Percentiles rank a stretch among this genome's conserved stretches.
These are phyloP conservation scores for Pterostichus niger DNA, from an alignment of 2,888 invertebrate species.

Conservation along the genomic window DNA sequence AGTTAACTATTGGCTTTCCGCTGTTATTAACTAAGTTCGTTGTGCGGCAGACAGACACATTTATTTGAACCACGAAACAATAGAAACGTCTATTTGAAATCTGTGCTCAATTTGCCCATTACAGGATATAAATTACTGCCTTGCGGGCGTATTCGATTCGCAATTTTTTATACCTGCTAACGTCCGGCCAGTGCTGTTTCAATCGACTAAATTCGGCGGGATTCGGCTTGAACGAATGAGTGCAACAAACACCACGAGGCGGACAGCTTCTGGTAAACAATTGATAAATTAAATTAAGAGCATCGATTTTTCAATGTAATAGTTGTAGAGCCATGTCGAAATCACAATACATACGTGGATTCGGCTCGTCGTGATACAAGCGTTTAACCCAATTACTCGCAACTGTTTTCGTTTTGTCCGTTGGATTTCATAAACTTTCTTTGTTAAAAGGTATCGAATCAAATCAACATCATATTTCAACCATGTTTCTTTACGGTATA, in stretches of 20 bases:
- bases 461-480: background rate
- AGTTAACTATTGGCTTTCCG: slow-evolving; percentile 64
- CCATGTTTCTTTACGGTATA: background rate
- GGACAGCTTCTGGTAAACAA: slow-evolving; percentile 57
- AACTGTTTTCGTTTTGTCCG: background rate
- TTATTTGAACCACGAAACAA: slow-evolving; percentile 66
- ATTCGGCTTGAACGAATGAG: slow-evolving; percentile 45
- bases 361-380: slow-evolving; percentile 15
- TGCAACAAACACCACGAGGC: slow-evolving; percentile 47
- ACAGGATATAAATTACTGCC: slow-evolving; percentile 67
- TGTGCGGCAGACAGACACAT: slow-evolving; percentile 62
- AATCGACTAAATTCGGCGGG: slow-evolving; percentile 36
- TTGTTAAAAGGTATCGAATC: background rate
- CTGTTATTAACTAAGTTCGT: slow-evolving; percentile 61
- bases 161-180: slow-evolving; percentile 62
- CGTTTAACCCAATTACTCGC: slow-evolving; percentile 24
- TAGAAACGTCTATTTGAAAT: slow-evolving; percentile 68
- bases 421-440: slow-evolving; percentile 7
- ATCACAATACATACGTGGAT: slow-evolving; percentile 2
- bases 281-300: slow-evolving; percentile 64
- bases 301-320: slow-evolving; percentile 61
- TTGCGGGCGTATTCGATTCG: slow-evolving; percentile 63
- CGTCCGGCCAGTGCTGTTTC: slow-evolving; percentile 23
- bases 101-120: slow-evolving; percentile 68
- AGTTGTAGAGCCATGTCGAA: slow-evolving; percentile 14